Evolutionary conservation across 2,888 invertebrate species (phyloP), one percentile per base, ranked within the genome.

Genomic region (Pseudococcus viburni): DNA sequence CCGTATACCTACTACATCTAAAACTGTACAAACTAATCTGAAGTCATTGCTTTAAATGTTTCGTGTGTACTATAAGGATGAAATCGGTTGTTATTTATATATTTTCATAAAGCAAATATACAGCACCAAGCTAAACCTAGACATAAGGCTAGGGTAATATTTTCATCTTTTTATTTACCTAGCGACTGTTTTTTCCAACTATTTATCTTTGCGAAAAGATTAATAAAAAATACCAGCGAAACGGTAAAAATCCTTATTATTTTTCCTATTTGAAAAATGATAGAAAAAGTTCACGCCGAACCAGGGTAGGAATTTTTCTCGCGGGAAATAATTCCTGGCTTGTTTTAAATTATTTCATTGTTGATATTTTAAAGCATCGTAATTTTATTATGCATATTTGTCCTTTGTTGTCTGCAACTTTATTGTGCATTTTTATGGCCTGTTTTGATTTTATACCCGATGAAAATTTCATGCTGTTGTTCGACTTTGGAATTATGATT

Each of bases 41-140:
- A 73, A 73, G 73, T 73, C 73, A 73, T 73, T 33, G 73, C 77
- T 33, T 33, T 15, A 9, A 77, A 77, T 77, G 77, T 77, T 39
- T 55, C 55, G 7, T 55, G 15, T 12, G 4, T 55, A 15, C 48
- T 51, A 55, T 55, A 55, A 39, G 39, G 55, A 55, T n/a, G 8
- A 55, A 8, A 55, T 55, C n/a, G n/a, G n/a, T 55, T 55, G n/a
- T 55, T 33, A 26, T 11, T 77, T 39, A 26, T 77, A 77, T 77
- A 42, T 77, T 77, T 26, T 33, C 77, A 39, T 26, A 15, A 39
- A 17, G 42, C 39, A 39, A 77, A 77, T 42, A 77, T 12, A 5
- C 42, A 77, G 0, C 12, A n/a, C n/a, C n/a, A 77, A 42, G 1
- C 22, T 26, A 6, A 26, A 33, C 42, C 42, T 42, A 42, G 6